Evolutionary conservation across 1,140 invertebrate species (phyloP).

Genomic region (Orchesella cincta): DNA sequence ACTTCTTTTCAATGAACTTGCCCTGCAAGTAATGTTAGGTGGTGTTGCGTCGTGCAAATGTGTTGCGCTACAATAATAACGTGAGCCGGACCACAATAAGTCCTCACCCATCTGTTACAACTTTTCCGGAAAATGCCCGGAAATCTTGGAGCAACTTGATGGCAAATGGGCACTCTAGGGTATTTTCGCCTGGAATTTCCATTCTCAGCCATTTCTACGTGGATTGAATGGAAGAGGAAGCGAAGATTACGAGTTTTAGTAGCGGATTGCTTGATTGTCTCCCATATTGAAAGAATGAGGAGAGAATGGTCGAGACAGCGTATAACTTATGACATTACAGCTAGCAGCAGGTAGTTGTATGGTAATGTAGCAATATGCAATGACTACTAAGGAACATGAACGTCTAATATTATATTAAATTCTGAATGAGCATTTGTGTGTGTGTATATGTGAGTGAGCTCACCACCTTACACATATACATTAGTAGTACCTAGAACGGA

Average conservation of each 20-base stretch:
- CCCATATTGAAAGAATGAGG: background rate
- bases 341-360: background rate
- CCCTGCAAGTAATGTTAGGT: background rate
- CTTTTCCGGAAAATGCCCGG: slow-evolving; percentile 26
- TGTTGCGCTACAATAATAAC: background rate
- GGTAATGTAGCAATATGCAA: background rate
- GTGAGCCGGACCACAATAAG: background rate
- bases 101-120: slow-evolving; percentile 38
- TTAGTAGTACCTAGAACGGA: no score
- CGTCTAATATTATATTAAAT: background rate
- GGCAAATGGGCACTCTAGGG: background rate
- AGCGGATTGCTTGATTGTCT: slow-evolving; percentile 41
- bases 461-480: background rate
- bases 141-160: slow-evolving; percentile 4
- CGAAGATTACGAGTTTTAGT: slow-evolving; percentile 37
- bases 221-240: slow-evolving; percentile 30
- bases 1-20: background rate
- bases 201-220: background rate
- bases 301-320: background rate
- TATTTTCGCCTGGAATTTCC: slow-evolving; percentile 42
- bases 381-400: background rate
- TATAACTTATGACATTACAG: background rate
- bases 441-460: background rate
- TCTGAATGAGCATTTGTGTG: background rate
- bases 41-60: background rate